Conservation (phyloP, 2,797 vertebrate genomes). For the Aplochiton taeniatus region DNA sequence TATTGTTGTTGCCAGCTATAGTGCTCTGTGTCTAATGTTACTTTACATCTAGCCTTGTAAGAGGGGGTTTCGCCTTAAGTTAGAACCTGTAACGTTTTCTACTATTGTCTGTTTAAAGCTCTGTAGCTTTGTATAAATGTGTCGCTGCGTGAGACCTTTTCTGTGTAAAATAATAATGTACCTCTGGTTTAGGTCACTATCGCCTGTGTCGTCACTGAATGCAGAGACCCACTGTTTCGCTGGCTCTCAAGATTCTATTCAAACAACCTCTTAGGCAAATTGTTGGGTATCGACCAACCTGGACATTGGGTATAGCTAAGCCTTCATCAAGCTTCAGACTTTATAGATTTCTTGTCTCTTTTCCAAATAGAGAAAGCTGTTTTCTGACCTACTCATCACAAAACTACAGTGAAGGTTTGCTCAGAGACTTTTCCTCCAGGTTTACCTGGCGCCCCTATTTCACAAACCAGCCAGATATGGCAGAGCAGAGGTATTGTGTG, state of each 20-base stretch:
- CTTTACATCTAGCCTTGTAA: no score
- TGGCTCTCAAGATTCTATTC: slow-evolving; percentile 51
- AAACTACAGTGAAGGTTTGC: slow-evolving; percentile 20
- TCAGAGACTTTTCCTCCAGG: not conserved
- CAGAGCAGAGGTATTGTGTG: slow-evolving; percentile 93
- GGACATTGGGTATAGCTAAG: slow-evolving; percentile 7
- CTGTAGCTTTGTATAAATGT: no score
- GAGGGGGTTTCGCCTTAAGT: no score
- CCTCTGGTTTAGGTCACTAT: slow-evolving; percentile 18
- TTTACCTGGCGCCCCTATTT: slow-evolving; percentile 30
- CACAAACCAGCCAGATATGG: slow-evolving; percentile 74
- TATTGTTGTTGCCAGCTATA: no score
- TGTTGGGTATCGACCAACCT: not conserved
- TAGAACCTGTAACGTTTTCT: no score
- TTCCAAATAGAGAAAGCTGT: slow-evolving; percentile 4
- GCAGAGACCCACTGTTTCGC: slow-evolving; percentile 57
- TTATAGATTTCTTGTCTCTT: not conserved
- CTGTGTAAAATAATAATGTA: not conserved
- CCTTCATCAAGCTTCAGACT: slow-evolving; percentile 5
- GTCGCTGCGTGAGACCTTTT: not conserved
- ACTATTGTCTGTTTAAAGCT: no score
- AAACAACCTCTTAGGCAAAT: slow-evolving; percentile 17
- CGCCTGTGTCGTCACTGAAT: slow-evolving; percentile 65
- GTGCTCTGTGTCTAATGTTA: no score
- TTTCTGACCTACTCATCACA: not conserved